Conservation (phyloP, 2,888 invertebrate genomes). For the Unio pictorum region DNA sequence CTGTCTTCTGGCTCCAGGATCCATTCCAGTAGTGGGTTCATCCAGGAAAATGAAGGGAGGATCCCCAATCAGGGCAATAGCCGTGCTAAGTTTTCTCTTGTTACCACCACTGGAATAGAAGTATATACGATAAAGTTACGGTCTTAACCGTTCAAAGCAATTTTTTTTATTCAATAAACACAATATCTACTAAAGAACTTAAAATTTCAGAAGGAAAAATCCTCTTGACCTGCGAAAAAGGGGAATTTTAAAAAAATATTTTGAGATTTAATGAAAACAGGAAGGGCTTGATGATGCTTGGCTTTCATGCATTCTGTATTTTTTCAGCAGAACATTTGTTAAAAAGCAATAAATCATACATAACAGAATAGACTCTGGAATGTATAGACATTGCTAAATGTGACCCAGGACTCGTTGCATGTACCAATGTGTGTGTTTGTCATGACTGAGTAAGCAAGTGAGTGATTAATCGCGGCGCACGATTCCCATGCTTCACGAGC, state of each 20-base stretch:
- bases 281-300: too few relatives aligned
- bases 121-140: background rate
- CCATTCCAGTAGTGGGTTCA: constrained; percentile 78
- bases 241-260: background rate
- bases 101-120: constrained; percentile 61
- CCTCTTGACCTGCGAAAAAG: too few relatives aligned
- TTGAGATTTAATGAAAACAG: background rate
- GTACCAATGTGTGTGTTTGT: too few relatives aligned
- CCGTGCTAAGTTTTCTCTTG: constrained; percentile 66
- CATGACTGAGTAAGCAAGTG: too few relatives aligned
- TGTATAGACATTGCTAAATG: too few relatives aligned
- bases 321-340: too few relatives aligned
- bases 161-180: background rate
- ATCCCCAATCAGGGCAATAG: constrained; percentile 66
- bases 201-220: background rate
- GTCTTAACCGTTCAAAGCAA: background rate
- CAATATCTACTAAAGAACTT: background rate
- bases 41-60: constrained; percentile 66
- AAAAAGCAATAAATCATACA: too few relatives aligned
- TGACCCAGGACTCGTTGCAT: too few relatives aligned
- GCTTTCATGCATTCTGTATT: too few relatives aligned
- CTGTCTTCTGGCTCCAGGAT: constrained; percentile 84
- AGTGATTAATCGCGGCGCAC: too few relatives aligned
- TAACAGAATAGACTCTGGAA: too few relatives aligned
- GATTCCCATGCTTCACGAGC: too few relatives aligned